These are phyloP conservation scores for Monoplex corrugatus DNA, from an alignment of 2,888 invertebrate species.

Conservation along the genomic window DNA sequence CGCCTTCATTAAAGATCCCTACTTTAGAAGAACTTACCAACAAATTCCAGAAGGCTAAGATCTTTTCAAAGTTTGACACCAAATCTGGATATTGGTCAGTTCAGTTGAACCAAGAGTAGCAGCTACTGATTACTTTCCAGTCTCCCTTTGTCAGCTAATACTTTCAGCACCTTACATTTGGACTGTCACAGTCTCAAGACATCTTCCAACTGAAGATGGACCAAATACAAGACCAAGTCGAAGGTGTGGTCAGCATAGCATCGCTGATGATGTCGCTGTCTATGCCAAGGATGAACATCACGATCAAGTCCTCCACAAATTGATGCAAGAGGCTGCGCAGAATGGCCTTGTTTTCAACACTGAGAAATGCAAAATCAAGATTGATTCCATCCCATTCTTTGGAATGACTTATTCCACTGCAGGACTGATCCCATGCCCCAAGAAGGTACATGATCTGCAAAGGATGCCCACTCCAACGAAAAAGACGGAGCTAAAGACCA, in stretches of 20 bases:
- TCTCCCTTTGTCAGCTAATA: not conserved
- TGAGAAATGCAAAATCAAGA: slow-evolving; percentile 40
- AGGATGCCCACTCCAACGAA: slow-evolving; percentile 51
- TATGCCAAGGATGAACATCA: slow-evolving; percentile 49
- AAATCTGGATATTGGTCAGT: too few relatives aligned
- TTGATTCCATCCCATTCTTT: slow-evolving; percentile 7
- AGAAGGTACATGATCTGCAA: slow-evolving; percentile 50
- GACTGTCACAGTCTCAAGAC: slow-evolving; percentile 10
- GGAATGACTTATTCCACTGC: not conserved
- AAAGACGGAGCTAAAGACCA: slow-evolving; percentile 53
- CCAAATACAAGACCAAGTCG: slow-evolving; percentile 28
- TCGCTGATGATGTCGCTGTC: slow-evolving; percentile 51
- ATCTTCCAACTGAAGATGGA: slow-evolving; percentile 32
- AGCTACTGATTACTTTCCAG: not conserved
- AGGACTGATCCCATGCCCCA: not conserved
- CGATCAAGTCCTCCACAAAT: slow-evolving; percentile 43
- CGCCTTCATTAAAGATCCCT: too few relatives aligned
- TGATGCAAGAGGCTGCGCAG: slow-evolving; percentile 2
- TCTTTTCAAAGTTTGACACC: too few relatives aligned
- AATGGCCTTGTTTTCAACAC: slow-evolving; percentile 56
- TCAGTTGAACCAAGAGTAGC: too few relatives aligned
- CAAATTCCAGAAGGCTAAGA: too few relatives aligned
- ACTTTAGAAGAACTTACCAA: too few relatives aligned
- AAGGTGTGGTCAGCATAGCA: slow-evolving; percentile 49
- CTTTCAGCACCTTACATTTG: not conserved